A percentile compares a stretch with the other conserved stretches of the same genome.
phyloP scores from a whole-genome alignment of 2,113 vertebrate species.

The Scomber japonicus region DNA sequence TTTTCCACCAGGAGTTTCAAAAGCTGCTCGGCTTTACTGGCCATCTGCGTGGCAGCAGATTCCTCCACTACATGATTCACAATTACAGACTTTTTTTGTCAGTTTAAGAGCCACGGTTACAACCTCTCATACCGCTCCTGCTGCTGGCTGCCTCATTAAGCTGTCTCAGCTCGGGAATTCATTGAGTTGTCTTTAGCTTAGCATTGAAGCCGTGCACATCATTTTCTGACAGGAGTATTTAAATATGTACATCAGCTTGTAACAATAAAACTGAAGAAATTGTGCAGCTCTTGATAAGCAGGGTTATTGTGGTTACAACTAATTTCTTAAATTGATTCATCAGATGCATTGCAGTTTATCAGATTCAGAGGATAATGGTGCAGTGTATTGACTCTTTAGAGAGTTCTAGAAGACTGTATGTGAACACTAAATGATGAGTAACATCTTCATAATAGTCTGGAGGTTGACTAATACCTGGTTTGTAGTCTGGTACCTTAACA shows the following conservation, averaged over 20 bases:
- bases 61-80: conserved; percentile 61
- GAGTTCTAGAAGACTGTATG: not conserved
- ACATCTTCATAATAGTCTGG: conserved; percentile 8
- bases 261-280: not conserved
- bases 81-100: conserved; percentile 56
- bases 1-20: conserved; percentile 60
- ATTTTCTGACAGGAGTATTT: conserved; percentile 5
- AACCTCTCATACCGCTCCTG: conserved; percentile 3
- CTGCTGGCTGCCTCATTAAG: not conserved
- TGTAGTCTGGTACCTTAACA: conserved; percentile 14
- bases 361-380: not conserved
- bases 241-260: not conserved
- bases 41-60: conserved; percentile 61
- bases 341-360: not conserved
- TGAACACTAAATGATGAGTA: not conserved
- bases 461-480: conserved; percentile 29
- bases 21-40: conserved; percentile 37
- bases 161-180: not conserved
- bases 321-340: not conserved
- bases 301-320: too few species aligned
- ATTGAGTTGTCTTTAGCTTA: conserved; percentile 23
- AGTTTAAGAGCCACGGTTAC: conserved; percentile 41
- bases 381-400: not conserved
- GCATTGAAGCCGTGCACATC: conserved; percentile 9
- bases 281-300: too few species aligned